Evolutionary conservation across 2,888 invertebrate genomes (phyloP), one percentile per base, ranked within the genome.

Genomic region (Lasioglossum zephyrum): DNA sequence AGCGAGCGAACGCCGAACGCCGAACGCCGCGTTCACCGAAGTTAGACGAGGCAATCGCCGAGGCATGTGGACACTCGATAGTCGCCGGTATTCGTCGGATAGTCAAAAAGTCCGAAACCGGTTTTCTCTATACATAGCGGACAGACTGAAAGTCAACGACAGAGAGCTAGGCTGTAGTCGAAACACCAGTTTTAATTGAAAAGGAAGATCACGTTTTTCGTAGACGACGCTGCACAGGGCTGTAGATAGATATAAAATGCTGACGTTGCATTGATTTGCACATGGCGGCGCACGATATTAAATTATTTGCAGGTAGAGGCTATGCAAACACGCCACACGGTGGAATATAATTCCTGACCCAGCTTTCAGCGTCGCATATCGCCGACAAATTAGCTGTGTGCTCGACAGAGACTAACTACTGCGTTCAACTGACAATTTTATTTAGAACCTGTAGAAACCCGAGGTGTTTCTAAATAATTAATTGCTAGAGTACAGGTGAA

Each of bases 351-450:
- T 60, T 66, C 66, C 66, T 36, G 36, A 66, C 66, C 36, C 66
- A 66, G 66, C 66, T 18, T 66, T 66, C 66, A 18, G 66, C 36
- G 66, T 66, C 66, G 36, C 36, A 36, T 66, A 36, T 66, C 66
- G 66, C 36, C 18, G 66, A 66, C 66, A 16, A 36, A 36, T 66
- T 36, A 36, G 36, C 18, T 8, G 31, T 0, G 36, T 18, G 16
- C 8, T 3, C 36, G 31, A 66, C 66, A 8, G 1, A 18, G 18
- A 63, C 39, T 39, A 39, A 36, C 5, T 66, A 31, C 66, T 18
- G 66, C 36, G 31, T 3, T 2, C 8, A 36, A 66, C 36, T 66
- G 18, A 16, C 31, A 36, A 66, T 36, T 66, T 47, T 16, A 16
- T 47, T 47, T 47, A 16, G 47, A 16, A 47, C 5, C 4, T 47